phyloP scores from a whole-genome alignment of 2,797 vertebrate genomes.

The Alca torda region DNA sequence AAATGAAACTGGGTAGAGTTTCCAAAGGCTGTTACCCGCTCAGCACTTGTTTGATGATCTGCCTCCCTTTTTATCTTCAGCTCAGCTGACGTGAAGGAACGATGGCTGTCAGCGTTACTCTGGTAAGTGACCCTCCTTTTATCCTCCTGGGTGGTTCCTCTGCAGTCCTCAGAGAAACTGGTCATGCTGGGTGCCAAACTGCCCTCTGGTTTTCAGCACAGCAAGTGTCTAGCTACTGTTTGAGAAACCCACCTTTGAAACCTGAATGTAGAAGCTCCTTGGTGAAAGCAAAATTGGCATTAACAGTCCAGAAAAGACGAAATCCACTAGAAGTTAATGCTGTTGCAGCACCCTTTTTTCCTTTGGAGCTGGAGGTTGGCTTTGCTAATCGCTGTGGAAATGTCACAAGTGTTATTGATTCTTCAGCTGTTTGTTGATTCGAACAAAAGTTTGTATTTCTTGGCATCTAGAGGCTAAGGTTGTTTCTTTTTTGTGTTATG shows the following conservation, averaged over 20 bases:
- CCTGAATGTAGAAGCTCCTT: neutral
- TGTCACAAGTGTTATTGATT: neutral
- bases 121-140: constrained; percentile 74
- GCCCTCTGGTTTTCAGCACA: neutral
- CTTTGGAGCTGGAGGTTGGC: neutral
- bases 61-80: constrained; percentile 72
- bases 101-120: constrained; percentile 82
- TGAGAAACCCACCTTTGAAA: neutral
- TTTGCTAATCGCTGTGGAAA: neutral
- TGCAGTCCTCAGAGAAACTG: neutral
- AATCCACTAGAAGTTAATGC: neutral
- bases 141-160: neutral
- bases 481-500: neutral
- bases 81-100: constrained; percentile 83
- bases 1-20: constrained; percentile 25
- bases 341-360: neutral
- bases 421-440: neutral
- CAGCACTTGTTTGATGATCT: constrained; percentile 44
- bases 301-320: neutral
- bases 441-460: neutral
- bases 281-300: neutral
- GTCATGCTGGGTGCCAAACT: neutral
- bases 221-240: neutral
- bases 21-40: constrained; percentile 21
- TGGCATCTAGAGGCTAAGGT: neutral